Base-by-base conservation (phyloP, 2,113 vertebrate species). In the Cavia aperea region DNA sequence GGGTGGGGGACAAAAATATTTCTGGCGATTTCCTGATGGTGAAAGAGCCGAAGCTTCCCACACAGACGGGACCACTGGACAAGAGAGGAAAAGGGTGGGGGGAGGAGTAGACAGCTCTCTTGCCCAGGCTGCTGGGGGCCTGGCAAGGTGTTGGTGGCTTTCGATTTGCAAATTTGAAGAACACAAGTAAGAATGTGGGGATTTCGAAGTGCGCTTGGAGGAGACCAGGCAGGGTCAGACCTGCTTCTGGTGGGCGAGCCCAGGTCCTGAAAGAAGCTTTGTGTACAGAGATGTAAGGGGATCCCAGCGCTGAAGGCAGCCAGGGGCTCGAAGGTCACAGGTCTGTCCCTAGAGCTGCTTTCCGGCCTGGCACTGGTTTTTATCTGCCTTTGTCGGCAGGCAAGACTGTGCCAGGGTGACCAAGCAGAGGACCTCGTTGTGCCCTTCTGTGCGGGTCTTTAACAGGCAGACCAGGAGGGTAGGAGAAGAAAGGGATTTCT, bases 221-320 rank as follows among this genome's bases (percentile, higher is more conserved):
- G 93, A 97, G 97, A 96, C 96, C 93, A 81, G 93, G 96, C 84
- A 96, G 95, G 93, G 95, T 97, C 96, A 97, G 97, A 97, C 97
- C 96, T 93, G 92, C 96, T 97, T 96, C 97, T 97, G 96, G 97
- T 98, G 97, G 98, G 97, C 97, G 97, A 96, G 97, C 97, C 97
- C 96, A 97, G 95, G 95, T 95, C 96, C 97, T 98, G 97, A 98
- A 98, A 98, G 98, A 98, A 96, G 97, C 98, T 98, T 98, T 99
- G 98, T 98, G 96, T 97, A 95, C 93, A 87, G 96, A 97, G 96
- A 95, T 95, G 97, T 98, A 98, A 98, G 78, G 95, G 0, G 96
- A 97, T 97, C 96, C 94, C 46, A n/a, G 62, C 95, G 96, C 98
- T 96, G 96, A 98, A 96, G 96, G 84, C 96, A 97, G 96, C 96